Conservation (phyloP, 1,140 invertebrate species). For the Camponotus floridanus region DNA sequence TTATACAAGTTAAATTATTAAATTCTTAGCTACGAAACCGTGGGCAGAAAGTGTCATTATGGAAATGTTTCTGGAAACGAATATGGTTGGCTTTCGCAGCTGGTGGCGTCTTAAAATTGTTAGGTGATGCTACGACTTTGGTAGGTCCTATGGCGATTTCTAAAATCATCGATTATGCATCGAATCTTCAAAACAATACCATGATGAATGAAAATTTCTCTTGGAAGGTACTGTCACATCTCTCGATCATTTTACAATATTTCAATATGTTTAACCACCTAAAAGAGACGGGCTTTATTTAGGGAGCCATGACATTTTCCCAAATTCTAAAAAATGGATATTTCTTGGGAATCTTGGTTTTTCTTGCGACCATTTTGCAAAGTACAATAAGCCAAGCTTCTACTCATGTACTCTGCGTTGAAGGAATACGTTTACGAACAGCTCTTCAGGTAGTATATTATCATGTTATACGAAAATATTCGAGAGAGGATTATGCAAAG, state of each 20-base stretch:
- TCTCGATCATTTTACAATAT: not conserved
- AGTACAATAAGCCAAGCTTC: constrained; percentile 94
- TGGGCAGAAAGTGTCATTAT: constrained; percentile 84
- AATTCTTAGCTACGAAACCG: constrained; percentile 38
- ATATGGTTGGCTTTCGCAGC: constrained; percentile 91
- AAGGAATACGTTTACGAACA: constrained; percentile 92
- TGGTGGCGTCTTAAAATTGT: constrained; percentile 91
- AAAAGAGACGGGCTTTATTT: constrained; percentile 32
- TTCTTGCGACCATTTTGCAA: constrained; percentile 91
- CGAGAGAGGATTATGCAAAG: not conserved
- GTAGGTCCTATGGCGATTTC: constrained; percentile 92
- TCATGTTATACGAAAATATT: not conserved
- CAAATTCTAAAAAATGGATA: constrained; percentile 93
- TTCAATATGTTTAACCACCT: not conserved
- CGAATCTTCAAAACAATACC: constrained; percentile 71
- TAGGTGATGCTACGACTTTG: constrained; percentile 92
- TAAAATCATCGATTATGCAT: constrained; percentile 90
- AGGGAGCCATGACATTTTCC: constrained; percentile 74
- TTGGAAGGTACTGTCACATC: constrained; percentile 25
- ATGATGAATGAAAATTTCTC: not conserved
- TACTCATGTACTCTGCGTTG: constrained; percentile 93
- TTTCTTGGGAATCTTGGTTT: constrained; percentile 90
- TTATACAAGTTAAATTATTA: constrained; percentile 4
- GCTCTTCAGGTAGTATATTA: constrained; percentile 90
- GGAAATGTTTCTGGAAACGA: constrained; percentile 90